Evolutionary conservation across 2,888 invertebrate species (phyloP), one percentile per base, ranked within the genome.

Genomic region (Schizaphis graminum): DNA sequence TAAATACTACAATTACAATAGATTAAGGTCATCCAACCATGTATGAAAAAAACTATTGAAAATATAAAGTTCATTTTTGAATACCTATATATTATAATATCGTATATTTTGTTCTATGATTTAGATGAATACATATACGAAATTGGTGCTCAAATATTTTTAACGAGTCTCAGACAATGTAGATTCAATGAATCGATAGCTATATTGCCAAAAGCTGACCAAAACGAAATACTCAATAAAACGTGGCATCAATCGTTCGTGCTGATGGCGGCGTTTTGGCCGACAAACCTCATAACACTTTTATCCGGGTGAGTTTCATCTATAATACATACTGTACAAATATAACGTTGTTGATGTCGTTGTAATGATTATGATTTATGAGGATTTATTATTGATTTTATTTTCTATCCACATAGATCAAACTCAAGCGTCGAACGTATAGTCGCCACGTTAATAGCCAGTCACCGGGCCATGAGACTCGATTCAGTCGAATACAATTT

Each of bases 221-320:
- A 95, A 94, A 95, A 95, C 94, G 93, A 91, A 90, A 95, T 95
- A 57, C 94, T 95, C 57, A 88, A 94, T 11, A 94, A 94, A 89
- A 95, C 95, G 28, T 95, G 95, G 95, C 94, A 95, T 53, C 94
- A 95, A 77, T 94, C 95, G 57, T 95, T 95, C 91, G 88, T 95
- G 35, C 93, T 95, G 49, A 95, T 95, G 92, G 95, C 95, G 13
- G 94, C 95, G 47, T 95, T 95, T 94, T 95, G 95, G 95, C 95
- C 95, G 13, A 92, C 95, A 2, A 95, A 95, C 61, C 93, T 95
- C 16, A 94, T 94, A 11, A 94, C 88, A 13, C 41, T 91, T 16
- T 87, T 94, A 49, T 67, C 91, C 56, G 77, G 49, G 87, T 91
- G 53, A 86, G 86, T 28, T 91, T 24, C 61, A 57, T 35, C n/a